Evolutionary conservation across 2,888 invertebrate genomes (phyloP).

Genomic region (Chaetogeoica ovagalla): DNA sequence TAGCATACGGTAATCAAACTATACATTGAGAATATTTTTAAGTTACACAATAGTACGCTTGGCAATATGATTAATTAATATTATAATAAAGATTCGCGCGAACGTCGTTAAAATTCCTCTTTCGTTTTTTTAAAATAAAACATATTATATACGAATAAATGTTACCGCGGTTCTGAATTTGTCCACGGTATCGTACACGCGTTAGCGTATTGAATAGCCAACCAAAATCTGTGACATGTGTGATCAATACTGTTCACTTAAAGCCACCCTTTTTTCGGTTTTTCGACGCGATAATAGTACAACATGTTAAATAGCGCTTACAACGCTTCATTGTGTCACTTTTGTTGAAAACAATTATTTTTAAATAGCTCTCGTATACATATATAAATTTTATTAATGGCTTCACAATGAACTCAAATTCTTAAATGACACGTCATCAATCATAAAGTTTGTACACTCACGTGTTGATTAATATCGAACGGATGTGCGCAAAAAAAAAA

Average conservation of each 20-base stretch:
- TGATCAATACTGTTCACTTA: conserved; percentile 1
- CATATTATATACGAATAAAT: not conserved
- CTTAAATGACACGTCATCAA: conserved; percentile 6
- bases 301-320: too few relatives aligned
- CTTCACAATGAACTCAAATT: conserved; percentile 12
- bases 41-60: too few relatives aligned
- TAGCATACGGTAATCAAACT: too few relatives aligned
- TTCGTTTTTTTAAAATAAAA: too few relatives aligned
- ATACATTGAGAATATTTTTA: too few relatives aligned
- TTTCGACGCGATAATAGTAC: not conserved
- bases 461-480: conserved; percentile 15
- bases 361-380: not conserved
- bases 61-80: too few relatives aligned
- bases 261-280: not conserved
- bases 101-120: too few relatives aligned
- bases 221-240: not conserved
- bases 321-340: too few relatives aligned
- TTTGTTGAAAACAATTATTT: too few relatives aligned
- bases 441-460: not conserved
- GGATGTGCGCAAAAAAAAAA: not conserved
- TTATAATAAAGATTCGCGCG: too few relatives aligned
- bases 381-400: not conserved
- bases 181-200: not conserved
- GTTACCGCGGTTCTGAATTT: not conserved
- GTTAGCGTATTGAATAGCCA: not conserved